Evolutionary conservation across 1,140 invertebrate species (phyloP).

Genomic region (Pectinophora gossypiella): DNA sequence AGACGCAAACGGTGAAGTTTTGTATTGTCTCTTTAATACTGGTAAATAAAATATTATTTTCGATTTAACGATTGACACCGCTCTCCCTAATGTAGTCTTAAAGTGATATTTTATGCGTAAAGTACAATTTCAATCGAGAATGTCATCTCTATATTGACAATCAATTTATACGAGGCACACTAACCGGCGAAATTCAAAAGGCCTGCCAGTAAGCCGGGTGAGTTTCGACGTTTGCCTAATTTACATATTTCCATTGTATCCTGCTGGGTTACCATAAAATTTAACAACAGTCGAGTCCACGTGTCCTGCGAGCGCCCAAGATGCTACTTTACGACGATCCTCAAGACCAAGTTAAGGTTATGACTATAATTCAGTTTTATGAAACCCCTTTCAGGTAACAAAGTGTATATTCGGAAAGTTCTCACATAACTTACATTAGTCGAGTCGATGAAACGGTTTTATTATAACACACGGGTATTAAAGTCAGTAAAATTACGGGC

Average conservation of each 20-base stretch:
- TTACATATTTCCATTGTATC: constrained; percentile 62
- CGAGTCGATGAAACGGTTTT: constrained; percentile 2
- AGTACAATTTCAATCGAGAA: constrained; percentile 12
- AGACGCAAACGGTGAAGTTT: no score
- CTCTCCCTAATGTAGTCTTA: no score
- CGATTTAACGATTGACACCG: no score
- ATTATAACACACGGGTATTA: constrained; percentile 6
- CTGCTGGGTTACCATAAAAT: constrained; percentile 58
- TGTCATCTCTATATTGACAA: constrained; percentile 22
- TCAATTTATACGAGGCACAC: constrained; percentile 20
- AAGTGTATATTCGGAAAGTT: constrained; percentile 60
- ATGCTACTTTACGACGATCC: constrained; percentile 63
- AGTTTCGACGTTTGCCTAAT: constrained; percentile 34
- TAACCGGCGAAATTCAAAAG: constrained; percentile 35
- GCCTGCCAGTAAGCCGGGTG: constrained; percentile 19
- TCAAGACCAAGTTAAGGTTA: constrained; percentile 64
- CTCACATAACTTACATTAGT: constrained; percentile 46
- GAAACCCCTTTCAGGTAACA: constrained; percentile 67
- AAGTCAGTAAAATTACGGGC: constrained; percentile 10
- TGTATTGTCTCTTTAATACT: no score
- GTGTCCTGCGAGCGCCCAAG: constrained; percentile 54
- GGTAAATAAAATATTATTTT: no score
- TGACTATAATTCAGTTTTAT: constrained; percentile 69
- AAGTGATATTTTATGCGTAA: background rate
- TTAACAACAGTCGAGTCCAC: constrained; percentile 54